Base-by-base conservation (phyloP, 2,113 vertebrate species). In the pig (Sus scrofa) region DNA sequence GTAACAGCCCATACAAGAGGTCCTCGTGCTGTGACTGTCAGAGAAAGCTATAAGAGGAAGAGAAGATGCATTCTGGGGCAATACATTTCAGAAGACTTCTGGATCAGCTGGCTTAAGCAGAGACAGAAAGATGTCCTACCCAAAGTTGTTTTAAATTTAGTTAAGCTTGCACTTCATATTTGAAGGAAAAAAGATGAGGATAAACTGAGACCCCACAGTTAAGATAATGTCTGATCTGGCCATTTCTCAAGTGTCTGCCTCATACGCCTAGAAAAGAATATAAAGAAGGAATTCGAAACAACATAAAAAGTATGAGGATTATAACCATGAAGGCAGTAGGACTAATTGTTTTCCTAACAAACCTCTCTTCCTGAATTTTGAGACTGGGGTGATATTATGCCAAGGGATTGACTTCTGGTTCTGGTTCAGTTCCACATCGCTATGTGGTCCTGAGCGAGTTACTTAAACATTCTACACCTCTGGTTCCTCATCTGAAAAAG, bases 271-370 rank as follows among this genome's bases (percentile, higher is more conserved):
- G 32, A 94, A 94, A 88, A 32, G 4, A 70, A 2, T 68, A 94
- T 79, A 79, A 88, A 78, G 44, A 94, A 94, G 1, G 12, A 90
- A 88, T 84, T 58, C 91, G 39, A 93, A 95, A 87, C 15, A 92
- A 34, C 18, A 85, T 10, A 91, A 71, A 75, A 79, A 67, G 11
- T 54, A 89, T 96, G 54, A 75, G 30, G 26, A 34, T 87, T 82
- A 82, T 81, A 94, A 92, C 9, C 20, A 50, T 82, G 50, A 86
- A 89, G 7, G 22, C 22, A 58, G 4, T 39, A 93, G 63, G 44
- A 63, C n/a, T 65, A 86, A 7, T 2, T 89, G 0, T 95, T 91
- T 93, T 83, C 58, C 24, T 86, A 89, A 84, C 3, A 90, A 95
- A 79, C 1, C 4, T 92, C 19, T 39, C 58, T 60, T 79, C 19